Evolutionary conservation across 2,113 vertebrate species (phyloP).

Genomic region (Macrotis lagotis): DNA sequence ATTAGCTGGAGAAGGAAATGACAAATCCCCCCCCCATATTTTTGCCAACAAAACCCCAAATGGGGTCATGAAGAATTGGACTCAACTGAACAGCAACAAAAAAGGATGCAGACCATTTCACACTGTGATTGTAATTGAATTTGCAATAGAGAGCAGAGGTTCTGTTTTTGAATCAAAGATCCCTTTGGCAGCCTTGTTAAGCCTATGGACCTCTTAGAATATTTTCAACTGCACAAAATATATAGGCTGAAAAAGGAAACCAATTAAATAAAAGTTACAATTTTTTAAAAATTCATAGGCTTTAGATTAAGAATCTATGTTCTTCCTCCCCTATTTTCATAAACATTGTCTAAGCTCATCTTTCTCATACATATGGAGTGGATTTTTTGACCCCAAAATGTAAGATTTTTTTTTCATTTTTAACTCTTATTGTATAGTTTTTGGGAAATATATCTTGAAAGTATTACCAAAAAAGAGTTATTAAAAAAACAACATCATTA

Average conservation of each 20-base stretch:
- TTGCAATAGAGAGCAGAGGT: neutral
- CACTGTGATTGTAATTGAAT: neutral
- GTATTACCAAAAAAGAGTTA: neutral
- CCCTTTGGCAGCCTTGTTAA: neutral
- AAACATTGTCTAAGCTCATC: neutral
- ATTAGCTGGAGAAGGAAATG: neutral
- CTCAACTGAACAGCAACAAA: too few species aligned
- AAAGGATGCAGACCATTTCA: neutral
- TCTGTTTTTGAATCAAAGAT: neutral
- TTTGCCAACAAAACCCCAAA: too few species aligned
- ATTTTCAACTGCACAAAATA: neutral
- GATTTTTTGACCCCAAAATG: neutral
- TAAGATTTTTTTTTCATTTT: neutral
- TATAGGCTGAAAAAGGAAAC: neutral
- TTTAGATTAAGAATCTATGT: neutral
- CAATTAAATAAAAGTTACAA: neutral
- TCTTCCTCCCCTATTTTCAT: neutral
- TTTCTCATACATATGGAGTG: neutral
- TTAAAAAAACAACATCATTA: neutral
- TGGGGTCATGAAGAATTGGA: too few species aligned
- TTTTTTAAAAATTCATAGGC: neutral
- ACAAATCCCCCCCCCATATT: neutral
- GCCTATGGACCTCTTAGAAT: neutral
- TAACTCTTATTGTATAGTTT: neutral
- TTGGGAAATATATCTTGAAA: neutral